phyloP scores from a whole-genome alignment of 53 echinoderm and acorn worm species.

The Astropecten irregularis region DNA sequence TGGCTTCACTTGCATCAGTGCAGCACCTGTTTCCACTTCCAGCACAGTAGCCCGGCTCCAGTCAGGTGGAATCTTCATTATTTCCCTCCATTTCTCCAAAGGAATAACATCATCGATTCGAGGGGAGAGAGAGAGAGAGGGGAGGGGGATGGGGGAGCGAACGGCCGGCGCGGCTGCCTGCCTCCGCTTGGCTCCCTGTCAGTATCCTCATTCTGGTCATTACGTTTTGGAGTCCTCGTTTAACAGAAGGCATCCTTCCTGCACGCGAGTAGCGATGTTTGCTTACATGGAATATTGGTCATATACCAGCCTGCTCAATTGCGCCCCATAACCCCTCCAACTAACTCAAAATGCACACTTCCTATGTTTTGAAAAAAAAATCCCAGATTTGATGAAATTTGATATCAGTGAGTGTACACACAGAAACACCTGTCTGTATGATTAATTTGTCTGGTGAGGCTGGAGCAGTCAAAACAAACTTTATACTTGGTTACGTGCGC shows the following conservation, averaged over 20 bases:
- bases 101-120: conserved; percentile 57
- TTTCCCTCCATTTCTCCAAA: conserved; percentile 60
- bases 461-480: conserved; percentile 39
- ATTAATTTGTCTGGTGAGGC: conserved; percentile 10
- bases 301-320: too few species aligned
- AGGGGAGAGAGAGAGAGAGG: neutral
- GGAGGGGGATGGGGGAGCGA: neutral
- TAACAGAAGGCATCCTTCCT: too few species aligned
- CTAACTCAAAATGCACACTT: too few species aligned
- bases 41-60: conserved; percentile 3
- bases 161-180: neutral
- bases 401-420: conserved; percentile 11
- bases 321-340: too few species aligned
- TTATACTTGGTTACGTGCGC: neutral
- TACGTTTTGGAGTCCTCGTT: too few species aligned
- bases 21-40: conserved; percentile 47
- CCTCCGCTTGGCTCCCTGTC: conserved; percentile 15
- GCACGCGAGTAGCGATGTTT: conserved; percentile 28
- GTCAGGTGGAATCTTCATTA: conserved; percentile 43
- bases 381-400: conserved; percentile 5
- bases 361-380: too few species aligned
- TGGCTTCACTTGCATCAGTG: conserved; percentile 30
- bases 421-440: conserved; percentile 45
- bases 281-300: conserved; percentile 33
- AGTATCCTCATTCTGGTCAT: conserved; percentile 29